Conservation (phyloP, 2,888 invertebrate species). For the Acanthoscelides obtectus region DNA sequence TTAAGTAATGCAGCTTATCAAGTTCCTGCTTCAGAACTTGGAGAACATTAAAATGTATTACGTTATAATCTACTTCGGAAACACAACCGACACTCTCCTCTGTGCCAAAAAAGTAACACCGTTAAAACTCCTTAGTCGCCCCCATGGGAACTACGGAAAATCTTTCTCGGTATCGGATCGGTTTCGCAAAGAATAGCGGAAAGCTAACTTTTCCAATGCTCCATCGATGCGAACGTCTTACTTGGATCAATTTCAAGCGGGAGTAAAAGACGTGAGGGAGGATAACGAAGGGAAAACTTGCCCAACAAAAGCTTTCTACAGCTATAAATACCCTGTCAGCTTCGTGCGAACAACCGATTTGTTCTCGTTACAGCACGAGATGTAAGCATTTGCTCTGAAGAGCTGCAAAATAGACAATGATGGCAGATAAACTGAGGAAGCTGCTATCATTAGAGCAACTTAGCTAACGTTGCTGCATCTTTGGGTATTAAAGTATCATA, state of each 20-base stretch:
- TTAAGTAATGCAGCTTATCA: no score
- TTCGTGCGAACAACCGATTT: not conserved
- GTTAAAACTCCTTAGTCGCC: not conserved
- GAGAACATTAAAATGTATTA: no score
- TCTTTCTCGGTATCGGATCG: not conserved
- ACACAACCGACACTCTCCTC: no score
- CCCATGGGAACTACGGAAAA: not conserved
- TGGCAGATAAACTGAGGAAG: not conserved
- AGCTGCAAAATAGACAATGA: not conserved
- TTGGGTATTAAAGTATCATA: no score
- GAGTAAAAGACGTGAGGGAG: not conserved
- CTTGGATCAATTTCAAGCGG: not conserved
- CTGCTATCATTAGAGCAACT: not conserved
- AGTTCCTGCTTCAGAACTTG: no score
- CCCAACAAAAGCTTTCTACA: not conserved
- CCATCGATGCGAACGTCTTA: not conserved
- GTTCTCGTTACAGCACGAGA: not conserved
- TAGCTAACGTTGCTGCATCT: no score
- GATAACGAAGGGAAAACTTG: not conserved
- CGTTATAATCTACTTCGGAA: no score
- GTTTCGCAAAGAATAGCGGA: not conserved
- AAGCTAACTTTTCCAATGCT: not conserved
- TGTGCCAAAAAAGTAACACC: not conserved
- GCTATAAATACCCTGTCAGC: not conserved
- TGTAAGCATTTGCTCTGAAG: not conserved